Conservation (phyloP, 2,888 invertebrate genomes). For the Leptopterna dolabrata region DNA sequence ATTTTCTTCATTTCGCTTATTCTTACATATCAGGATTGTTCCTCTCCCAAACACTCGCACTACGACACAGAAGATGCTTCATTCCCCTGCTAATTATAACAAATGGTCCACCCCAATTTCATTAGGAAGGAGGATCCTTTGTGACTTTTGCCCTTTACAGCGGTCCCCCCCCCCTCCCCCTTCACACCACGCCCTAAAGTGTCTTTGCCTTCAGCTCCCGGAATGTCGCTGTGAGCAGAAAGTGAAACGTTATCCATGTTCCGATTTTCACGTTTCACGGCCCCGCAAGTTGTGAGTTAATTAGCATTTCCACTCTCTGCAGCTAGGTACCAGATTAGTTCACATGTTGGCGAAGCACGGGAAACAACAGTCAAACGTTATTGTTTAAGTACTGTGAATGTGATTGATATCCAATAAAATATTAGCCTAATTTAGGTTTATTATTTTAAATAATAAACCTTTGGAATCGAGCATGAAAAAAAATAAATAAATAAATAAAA, state of each 20-base stretch:
- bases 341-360: not conserved
- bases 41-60: too few species aligned
- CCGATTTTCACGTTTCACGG: constrained; percentile 13
- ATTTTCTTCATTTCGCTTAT: too few species aligned
- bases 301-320: not conserved
- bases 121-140: not conserved
- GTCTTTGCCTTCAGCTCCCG: not conserved
- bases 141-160: not conserved
- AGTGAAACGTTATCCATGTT: constrained; percentile 4
- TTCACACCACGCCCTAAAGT: too few species aligned
- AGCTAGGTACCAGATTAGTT: not conserved
- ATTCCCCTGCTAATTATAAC: not conserved
- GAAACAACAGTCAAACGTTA: not conserved
- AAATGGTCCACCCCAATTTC: not conserved
- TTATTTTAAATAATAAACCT: too few species aligned
- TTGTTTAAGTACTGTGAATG: too few species aligned
- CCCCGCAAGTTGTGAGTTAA: not conserved
- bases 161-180: not conserved
- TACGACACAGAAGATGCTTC: not conserved
- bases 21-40: too few species aligned
- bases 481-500: too few species aligned
- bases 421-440: too few species aligned
- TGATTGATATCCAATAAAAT: too few species aligned
- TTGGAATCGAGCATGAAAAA: too few species aligned
- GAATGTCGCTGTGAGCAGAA: not conserved